phyloP scores from a whole-genome alignment of 2,113 vertebrate genomes.

The Thermophis baileyi region DNA sequence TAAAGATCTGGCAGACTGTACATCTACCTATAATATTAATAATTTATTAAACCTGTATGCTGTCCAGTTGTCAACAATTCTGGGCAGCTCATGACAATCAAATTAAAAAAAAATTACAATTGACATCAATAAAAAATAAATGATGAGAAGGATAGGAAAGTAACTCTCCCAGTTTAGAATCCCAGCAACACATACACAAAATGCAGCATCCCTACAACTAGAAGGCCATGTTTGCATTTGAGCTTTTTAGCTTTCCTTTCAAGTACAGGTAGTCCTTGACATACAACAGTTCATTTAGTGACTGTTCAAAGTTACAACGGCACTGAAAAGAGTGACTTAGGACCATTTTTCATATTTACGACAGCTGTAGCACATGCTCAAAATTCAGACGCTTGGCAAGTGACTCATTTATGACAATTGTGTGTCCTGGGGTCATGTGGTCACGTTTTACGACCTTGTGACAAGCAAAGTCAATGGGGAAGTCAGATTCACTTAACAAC shows the following conservation, averaged over 20 bases:
- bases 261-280: background rate
- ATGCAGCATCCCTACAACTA: background rate
- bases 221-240: background rate
- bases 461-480: too few relatives aligned
- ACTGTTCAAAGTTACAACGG: too few relatives aligned
- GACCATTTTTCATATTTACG: background rate
- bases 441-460: background rate
- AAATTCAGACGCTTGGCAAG: background rate
- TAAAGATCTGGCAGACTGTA: too few relatives aligned
- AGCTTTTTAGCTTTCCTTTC: background rate
- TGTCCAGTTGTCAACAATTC: background rate
- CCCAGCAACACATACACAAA: background rate
- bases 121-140: background rate
- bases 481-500: background rate
- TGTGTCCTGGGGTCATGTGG: background rate
- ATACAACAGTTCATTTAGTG: too few relatives aligned
- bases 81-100: background rate
- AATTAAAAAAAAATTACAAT: too few relatives aligned
- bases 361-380: background rate
- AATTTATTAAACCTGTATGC: background rate
- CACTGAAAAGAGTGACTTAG: background rate
- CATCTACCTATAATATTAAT: background rate
- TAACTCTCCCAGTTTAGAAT: background rate
- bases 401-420: too few relatives aligned
- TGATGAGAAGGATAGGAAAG: background rate